Percentiles rank a stretch among this genome's conserved stretches.
Conservation (phyloP, 2,888 invertebrate species). For the Lasioglossum pauxillum region DNA sequence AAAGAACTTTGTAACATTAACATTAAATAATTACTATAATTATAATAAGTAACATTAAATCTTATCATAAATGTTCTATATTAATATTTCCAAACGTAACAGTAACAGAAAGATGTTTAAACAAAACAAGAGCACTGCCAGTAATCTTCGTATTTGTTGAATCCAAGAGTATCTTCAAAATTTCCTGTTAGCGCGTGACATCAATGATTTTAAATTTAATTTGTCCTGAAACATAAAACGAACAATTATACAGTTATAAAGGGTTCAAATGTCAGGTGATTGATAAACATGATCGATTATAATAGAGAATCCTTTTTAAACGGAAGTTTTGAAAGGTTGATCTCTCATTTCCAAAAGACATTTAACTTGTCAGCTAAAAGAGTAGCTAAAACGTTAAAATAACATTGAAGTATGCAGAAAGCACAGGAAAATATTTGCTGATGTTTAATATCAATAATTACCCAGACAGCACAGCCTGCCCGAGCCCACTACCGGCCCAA, state of each 20-base stretch:
- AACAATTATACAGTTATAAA: not conserved
- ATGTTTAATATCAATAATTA: not conserved
- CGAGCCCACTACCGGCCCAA: too few relatives aligned
- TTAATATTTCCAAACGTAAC: too few relatives aligned
- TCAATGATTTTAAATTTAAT: conserved; percentile 72
- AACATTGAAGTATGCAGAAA: not conserved
- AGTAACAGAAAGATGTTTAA: not conserved
- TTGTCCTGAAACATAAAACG: conserved; percentile 69
- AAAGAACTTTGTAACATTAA: not conserved
- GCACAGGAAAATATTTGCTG: too few relatives aligned
- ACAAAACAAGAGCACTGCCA: not conserved
- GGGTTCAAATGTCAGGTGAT: not conserved
- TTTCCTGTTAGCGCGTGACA: not conserved
- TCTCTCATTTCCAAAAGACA: too few relatives aligned
- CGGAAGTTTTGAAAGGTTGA: not conserved
- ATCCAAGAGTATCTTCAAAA: not conserved
- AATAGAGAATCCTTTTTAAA: not conserved
- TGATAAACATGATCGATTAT: not conserved
- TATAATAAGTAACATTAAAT: too few relatives aligned
- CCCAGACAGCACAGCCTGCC: too few relatives aligned
- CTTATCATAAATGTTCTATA: too few relatives aligned
- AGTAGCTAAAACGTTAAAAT: too few relatives aligned
- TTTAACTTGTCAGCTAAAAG: too few relatives aligned
- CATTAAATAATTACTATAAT: too few relatives aligned
- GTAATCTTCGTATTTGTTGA: not conserved